These are phyloP conservation scores for Hydrozoanthus gracilis DNA, from an alignment of 92 coral and sea anemone species.

Conservation along the genomic window DNA sequence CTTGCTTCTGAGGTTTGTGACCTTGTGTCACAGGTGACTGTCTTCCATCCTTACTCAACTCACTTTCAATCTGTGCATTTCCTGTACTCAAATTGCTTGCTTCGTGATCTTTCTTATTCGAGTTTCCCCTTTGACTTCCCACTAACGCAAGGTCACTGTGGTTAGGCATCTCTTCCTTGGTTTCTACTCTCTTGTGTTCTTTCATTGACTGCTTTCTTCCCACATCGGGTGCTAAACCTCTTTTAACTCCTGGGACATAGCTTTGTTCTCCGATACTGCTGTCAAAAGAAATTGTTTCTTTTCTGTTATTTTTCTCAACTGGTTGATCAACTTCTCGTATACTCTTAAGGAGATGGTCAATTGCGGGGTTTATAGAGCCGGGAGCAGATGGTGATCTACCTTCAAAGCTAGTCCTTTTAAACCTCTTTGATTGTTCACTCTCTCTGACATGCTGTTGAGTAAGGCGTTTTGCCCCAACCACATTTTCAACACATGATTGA, in stretches of 20 bases:
- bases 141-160: background rate
- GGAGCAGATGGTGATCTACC: background rate
- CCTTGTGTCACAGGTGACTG: background rate
- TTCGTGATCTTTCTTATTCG: background rate
- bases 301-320: background rate
- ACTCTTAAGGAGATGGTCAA: conserved; percentile 21
- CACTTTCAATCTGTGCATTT: background rate
- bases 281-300: no score
- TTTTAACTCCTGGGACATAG: background rate
- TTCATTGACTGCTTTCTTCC: background rate
- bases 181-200: background rate
- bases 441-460: background rate
- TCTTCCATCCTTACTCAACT: background rate
- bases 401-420: background rate
- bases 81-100: background rate
- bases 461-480: background rate
- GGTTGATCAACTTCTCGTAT: conserved; percentile 19
- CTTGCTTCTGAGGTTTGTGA: background rate
- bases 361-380: conserved; percentile 11
- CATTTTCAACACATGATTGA: background rate
- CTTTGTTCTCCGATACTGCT: background rate
- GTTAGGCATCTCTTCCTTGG: background rate
- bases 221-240: background rate
- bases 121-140: background rate
- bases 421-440: background rate